Base-by-base conservation (phyloP, 2,797 vertebrate species). In the Odontamblyopus lacepedii region DNA sequence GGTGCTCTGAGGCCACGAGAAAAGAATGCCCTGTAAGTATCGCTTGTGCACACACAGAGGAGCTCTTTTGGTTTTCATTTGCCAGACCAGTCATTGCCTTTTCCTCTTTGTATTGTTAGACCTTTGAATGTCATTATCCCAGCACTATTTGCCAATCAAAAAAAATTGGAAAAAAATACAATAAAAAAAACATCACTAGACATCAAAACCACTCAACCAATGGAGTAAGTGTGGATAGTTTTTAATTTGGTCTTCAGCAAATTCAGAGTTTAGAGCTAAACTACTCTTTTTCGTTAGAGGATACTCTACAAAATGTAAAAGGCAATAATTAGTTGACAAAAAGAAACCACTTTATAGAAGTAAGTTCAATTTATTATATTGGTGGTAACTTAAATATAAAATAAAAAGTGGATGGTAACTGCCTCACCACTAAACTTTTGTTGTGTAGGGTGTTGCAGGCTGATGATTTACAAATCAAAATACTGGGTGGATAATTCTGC, bases 1-100 rank as follows among this genome's bases (percentile, higher is more conserved):
- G 92, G 92, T 91, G 91, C 88, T 92, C 90, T 92, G 79, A 91
- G 91, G 89, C 86, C 91, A 86, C 87, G 77, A 90, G 89, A 86
- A 90, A 87, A 90, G 91, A 92, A 91, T 90, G 84, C 87, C 89
- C 85, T 78, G 79, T 79, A 84, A 90, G 86, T 91, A 86, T 87
- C 86, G 85, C 83, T 83, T 90, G 83, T 84, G 89, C 89, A 91
- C 83, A 82, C 73, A 85, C 89, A 91, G 82, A 81, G 71, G 83
- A 74, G 77, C 84, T 89, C 79, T 89, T 27, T 64, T 74, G 87
- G 84, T 90, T 92, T 91, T 91, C 90, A 92, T 92, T 91, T 91
- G 80, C 84, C 72, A 85, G 82, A 87, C 79, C 73, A 84, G 82
- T 85, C 82, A 70, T 88, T 89, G 77, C 73, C 68, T 76, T 87